Evolutionary conservation across 2,888 invertebrate genomes (phyloP), one percentile per base, ranked within the genome.

Genomic region (Hirtodrosophila confusa): DNA sequence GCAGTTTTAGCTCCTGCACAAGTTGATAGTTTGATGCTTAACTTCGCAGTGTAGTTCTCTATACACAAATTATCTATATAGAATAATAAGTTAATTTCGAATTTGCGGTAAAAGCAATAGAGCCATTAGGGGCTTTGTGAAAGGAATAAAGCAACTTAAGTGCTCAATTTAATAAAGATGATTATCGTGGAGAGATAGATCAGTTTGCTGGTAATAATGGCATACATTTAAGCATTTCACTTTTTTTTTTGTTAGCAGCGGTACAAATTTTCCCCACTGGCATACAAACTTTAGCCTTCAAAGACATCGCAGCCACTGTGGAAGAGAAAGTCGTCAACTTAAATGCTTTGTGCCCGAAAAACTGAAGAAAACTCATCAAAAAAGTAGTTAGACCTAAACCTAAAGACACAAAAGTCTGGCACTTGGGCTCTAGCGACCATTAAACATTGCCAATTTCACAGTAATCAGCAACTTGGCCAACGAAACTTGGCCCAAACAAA

Each of bases 361-460:
- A 29, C 7, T 23, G 24, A 64, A 79, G 84, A 80, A 83, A 84
- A 80, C 67, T 75, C 86, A 84, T 86, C 64, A 86, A 62, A 69
- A 77, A 80, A 68, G 71, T 78, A 86, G 78, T 83, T 84, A 86
- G 78, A 64, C 48, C 45, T 37, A 62, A 70, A 43, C 33, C 12
- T 40, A 64, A 60, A 63, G 58, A 72, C 63, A 79, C 79, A 75
- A 75, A 67, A 69, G 72, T 54, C 47, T 35, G 51, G 50, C 49
- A 66, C 61, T 65, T 55, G 60, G 57, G 62, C 60, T 43, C 47
- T 33, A 53, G 58, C 67, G 57, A 62, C 50, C 84, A 86, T 86
- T 82, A 82, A 86, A 74, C 71, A 67, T 86, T 83, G 82, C 82
- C 82, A 83, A 83, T 83, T 83, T 83, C 86, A 86, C 82, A 86